Evolutionary conservation across 2,888 invertebrate genomes (phyloP), one percentile per base, ranked within the genome.

Genomic region (Drosophila lacicola): DNA sequence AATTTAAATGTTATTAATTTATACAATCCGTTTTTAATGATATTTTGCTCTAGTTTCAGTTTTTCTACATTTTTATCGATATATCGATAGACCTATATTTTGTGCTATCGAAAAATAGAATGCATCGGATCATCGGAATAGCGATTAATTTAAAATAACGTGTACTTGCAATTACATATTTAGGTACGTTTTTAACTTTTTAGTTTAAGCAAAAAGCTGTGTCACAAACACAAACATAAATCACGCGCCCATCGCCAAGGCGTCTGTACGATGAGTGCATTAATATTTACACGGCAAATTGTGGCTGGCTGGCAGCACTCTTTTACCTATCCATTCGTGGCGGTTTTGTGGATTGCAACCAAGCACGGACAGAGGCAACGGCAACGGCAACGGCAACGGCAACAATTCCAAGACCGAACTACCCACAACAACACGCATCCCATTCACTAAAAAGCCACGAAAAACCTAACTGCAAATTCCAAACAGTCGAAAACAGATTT

Each of bases 201-300:
- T 2, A 10, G 2, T 41, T 4, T 2, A 11, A 5, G 4, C 6
- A 8, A 42, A 11, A 21, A 13, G 4, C n/a, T 2, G 1, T 3
- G 21, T 1, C 6, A 10, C 11, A 39, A 25, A 5, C 37, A 37
- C 46, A 13, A 17, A 11, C n/a, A 34, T 5, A 33, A 39, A 19
- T 50, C 70, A 70, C 62, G 61, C 21, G 6, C 11, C 41, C 72
- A 72, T 72, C 72, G 8, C 77, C 58, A 42, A 13, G 14, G 8
- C 21, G 14, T 54, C 55, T 56, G 14, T 57, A 66, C 39, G 63
- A 66, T 61, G 56, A 71, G 66, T 74, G 81, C 81, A 83, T 83
- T 86, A 82, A 83, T 83, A 86, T 86, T 83, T 83, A 79, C 83
- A 83, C 83, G 79, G 79, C 75, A 80, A 74, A 82, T 79, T 86